Base-by-base conservation (phyloP, 2,797 vertebrate genomes). In the Chrysocyon brachyurus region DNA sequence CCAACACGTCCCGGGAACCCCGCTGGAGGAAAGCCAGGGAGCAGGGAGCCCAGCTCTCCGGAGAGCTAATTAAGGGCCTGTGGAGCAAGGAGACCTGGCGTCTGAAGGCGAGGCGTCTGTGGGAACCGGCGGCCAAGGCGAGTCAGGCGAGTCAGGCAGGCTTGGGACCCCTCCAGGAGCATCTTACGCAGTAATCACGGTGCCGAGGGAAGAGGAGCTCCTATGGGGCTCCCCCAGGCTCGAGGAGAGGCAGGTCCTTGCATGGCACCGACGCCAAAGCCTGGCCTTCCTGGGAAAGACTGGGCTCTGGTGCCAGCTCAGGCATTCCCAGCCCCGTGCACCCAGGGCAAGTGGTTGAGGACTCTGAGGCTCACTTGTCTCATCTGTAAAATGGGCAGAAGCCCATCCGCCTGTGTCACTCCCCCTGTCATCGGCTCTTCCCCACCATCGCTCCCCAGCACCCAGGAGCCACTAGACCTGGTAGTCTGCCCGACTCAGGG, bases 191-290 rank as follows among this genome's bases (percentile, higher is more conserved):
- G 1, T 14, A 33, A 63, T 68, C 66, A 72, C 0, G 2, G 79
- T 24, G 83, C 90, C 0, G 28, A 75, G 72, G 46, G 15, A 28
- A 4, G 6, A 8, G 64, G 46, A 10, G n/a, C 19, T 33, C 54
- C 63, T 7, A 2, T 0, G 5, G 54, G 61, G 46, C 17, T 0
- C 10, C 6, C 17, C 22, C 6, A 0, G 16, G 82, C 0, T 0
- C 82, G 1, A 3, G 52, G 57, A 6, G 3, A 2, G 7, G 9
- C 0, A 5, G 52, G 59, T 52, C 36, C 49, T 57, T 0, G 1
- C 0, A 2, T 0, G 10, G 36, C 3, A 0, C 36, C 1, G 75
- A 49, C 0, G 7, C 46, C 63, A 5, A 40, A 16, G n/a, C 63
- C 66, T 3, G 52, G 26, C 56, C 72, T 16, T 31, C 16, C 15